A percentile compares a stretch with the other conserved stretches of the same genome.
These are phyloP conservation scores for Salvelinus alpinus DNA, from an alignment of 2,113 vertebrate genomes.

Conservation along the genomic window DNA sequence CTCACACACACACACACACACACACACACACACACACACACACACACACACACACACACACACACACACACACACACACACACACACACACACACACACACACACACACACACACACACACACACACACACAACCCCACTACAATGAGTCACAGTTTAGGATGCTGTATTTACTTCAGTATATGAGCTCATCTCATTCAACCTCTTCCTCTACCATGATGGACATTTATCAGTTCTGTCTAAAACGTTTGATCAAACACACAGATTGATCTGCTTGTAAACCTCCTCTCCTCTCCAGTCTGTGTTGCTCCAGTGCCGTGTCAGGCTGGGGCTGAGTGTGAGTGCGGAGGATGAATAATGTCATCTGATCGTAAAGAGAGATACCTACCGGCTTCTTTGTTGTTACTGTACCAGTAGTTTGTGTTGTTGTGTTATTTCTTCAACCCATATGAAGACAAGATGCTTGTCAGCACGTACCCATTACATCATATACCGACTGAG, in stretches of 20 bases:
- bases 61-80: background rate
- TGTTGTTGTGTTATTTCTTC: slow-evolving; percentile 57
- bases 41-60: slow-evolving; percentile 31
- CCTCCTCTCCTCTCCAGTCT: slow-evolving; percentile 4
- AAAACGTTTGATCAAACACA: slow-evolving; percentile 33
- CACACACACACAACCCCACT: slow-evolving; percentile 6
- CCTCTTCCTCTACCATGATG: slow-evolving; percentile 15
- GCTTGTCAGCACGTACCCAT: slow-evolving; percentile 57
- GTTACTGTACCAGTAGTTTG: slow-evolving; percentile 46
- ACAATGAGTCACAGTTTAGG: background rate
- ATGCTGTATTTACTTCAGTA: slow-evolving; percentile 14
- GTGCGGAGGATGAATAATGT: slow-evolving; percentile 48
- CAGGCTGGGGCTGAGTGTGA: slow-evolving; percentile 40
- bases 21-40: slow-evolving; percentile 30
- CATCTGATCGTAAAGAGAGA: slow-evolving; percentile 53
- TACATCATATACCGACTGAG: slow-evolving; percentile 63
- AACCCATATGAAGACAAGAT: slow-evolving; percentile 56
- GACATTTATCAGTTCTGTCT: slow-evolving; percentile 35
- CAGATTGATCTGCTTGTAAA: slow-evolving; percentile 34
- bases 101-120: slow-evolving; percentile 20
- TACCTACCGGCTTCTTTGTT: slow-evolving; percentile 20
- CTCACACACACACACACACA: slow-evolving; percentile 6
- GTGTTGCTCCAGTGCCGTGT: slow-evolving; percentile 33
- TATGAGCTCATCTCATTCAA: slow-evolving; percentile 34
- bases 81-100: background rate